Conservation (phyloP, 2,888 invertebrate genomes). For the Caenorhabditis sp. region DNA sequence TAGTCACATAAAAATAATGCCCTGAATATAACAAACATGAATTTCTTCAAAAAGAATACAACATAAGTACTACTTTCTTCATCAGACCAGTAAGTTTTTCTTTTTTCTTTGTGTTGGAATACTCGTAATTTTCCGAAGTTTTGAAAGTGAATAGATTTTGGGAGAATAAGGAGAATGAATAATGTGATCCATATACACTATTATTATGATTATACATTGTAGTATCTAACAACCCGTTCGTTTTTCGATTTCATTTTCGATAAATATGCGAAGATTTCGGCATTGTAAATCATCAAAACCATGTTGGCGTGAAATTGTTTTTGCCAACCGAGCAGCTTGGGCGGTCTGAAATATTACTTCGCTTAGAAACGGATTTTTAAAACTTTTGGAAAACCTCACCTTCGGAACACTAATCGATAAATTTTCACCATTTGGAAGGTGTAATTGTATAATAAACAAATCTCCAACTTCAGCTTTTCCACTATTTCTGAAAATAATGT, state of each 20-base stretch:
- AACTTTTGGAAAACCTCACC: slow-evolving; percentile 9
- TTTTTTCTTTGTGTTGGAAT: background rate
- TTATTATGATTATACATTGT: background rate
- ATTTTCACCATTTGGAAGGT: slow-evolving; percentile 15
- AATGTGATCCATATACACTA: background rate
- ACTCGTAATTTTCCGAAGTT: background rate
- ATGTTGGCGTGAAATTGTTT: slow-evolving; percentile 42
- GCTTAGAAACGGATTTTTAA: background rate
- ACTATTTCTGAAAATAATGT: background rate
- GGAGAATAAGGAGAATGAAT: background rate
- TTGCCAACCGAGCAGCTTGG: slow-evolving; percentile 51
- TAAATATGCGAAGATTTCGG: slow-evolving; percentile 48
- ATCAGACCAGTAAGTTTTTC: too few relatives aligned
- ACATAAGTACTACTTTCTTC: too few relatives aligned
- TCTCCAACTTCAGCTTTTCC: background rate
- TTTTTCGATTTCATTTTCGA: slow-evolving; percentile 49
- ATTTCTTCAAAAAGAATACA: background rate
- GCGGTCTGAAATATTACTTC: slow-evolving; percentile 42
- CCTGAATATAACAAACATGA: background rate
- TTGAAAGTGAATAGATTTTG: background rate
- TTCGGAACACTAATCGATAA: slow-evolving; percentile 15
- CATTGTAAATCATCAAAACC: slow-evolving; percentile 51
- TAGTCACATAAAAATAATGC: background rate
- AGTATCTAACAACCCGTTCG: slow-evolving; percentile 5
- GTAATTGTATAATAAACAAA: slow-evolving; percentile 12